Conservation (phyloP, 2,113 vertebrate genomes). For the Coreoperca whiteheadi region DNA sequence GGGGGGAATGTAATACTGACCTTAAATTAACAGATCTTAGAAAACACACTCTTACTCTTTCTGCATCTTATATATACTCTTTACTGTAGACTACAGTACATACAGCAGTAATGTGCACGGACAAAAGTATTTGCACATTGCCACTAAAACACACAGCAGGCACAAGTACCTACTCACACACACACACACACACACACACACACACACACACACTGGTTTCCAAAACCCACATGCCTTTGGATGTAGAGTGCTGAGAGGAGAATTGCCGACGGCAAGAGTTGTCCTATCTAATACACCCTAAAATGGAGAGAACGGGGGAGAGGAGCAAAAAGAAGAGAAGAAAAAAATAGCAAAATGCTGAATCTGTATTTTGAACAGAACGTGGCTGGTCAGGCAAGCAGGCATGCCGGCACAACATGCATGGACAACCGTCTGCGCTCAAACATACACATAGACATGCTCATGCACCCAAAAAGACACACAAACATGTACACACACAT, state of each 20-base stretch:
- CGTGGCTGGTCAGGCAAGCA: constrained; percentile 43
- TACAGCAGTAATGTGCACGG: neutral
- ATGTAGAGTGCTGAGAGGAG: constrained; percentile 71
- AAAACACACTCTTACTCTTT: constrained; percentile 25
- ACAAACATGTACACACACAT: constrained; percentile 6
- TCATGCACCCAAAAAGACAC: constrained; percentile 18
- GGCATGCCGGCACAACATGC: constrained; percentile 57
- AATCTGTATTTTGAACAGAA: constrained; percentile 68
- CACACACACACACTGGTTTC: constrained; percentile 47
- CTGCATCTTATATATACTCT: constrained; percentile 16
- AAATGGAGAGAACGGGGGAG: constrained; percentile 61
- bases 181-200: constrained; percentile 38
- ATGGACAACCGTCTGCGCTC: constrained; percentile 41
- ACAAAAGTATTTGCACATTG: constrained; percentile 23
- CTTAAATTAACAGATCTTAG: constrained; percentile 28
- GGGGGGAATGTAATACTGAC: constrained; percentile 8
- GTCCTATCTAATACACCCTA: constrained; percentile 75
- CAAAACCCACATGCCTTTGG: constrained; percentile 72
- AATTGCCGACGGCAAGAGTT: constrained; percentile 68
- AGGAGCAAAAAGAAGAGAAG: constrained; percentile 32
- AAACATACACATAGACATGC: constrained; percentile 11
- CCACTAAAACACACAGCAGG: constrained; percentile 31
- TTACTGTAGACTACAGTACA: constrained; percentile 8
- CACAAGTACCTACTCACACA: constrained; percentile 22
- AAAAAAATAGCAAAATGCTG: constrained; percentile 62